Percentiles rank a stretch among this genome's conserved stretches.
phyloP scores from a whole-genome alignment of 2,888 invertebrate species.

The Parasteatoda lunata region DNA sequence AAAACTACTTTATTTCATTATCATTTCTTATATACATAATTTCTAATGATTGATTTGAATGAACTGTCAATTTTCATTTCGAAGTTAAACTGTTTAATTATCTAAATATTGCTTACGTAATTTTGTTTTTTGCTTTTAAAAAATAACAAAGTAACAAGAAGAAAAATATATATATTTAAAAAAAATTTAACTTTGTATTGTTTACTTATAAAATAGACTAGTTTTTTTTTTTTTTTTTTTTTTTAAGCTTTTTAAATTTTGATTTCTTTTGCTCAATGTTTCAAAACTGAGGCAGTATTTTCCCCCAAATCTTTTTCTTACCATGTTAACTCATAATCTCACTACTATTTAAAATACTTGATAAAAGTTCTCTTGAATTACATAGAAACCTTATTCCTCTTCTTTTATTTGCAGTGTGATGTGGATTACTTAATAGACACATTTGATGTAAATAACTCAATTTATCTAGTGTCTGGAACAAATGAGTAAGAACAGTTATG shows the following conservation, averaged over 20 bases:
- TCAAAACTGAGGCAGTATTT: not conserved
- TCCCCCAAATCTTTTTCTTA: not conserved
- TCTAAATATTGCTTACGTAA: too few species aligned
- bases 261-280: not conserved
- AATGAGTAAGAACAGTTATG: constrained; percentile 15
- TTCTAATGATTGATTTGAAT: too few species aligned
- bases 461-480: constrained; percentile 30
- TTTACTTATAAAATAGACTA: too few species aligned
- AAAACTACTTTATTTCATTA: too few species aligned
- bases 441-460: not conserved
- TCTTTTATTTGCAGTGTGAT: constrained; percentile 17
- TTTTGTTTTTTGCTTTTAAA: too few species aligned
- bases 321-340: not conserved
- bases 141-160: too few species aligned
- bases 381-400: not conserved
- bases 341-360: not conserved
- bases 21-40: too few species aligned
- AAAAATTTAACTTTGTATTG: too few species aligned
- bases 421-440: constrained; percentile 34
- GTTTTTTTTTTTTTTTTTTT: too few species aligned
- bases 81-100: too few species aligned
- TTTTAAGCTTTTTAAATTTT: not conserved
- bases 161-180: too few species aligned
- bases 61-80: too few species aligned
- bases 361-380: not conserved